These are phyloP conservation scores for Lithobius niger DNA, from an alignment of 1,140 invertebrate species.

Conservation along the genomic window DNA sequence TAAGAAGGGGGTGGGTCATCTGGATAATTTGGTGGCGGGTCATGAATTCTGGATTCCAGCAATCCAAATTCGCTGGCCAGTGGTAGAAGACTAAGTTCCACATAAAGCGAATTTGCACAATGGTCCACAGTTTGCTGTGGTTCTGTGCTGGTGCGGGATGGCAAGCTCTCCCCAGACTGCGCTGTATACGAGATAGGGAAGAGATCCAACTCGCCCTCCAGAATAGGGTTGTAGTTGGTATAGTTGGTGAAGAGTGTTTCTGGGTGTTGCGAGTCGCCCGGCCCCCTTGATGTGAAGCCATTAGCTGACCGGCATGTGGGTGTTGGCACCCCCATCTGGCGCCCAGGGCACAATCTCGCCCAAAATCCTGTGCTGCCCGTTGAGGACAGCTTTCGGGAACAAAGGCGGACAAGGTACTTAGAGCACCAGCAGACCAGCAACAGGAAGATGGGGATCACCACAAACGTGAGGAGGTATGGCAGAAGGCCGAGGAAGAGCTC, in stretches of 20 bases:
- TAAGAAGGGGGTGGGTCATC: slow-evolving; percentile 1
- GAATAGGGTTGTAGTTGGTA: slow-evolving; percentile 3
- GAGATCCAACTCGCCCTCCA: neutral
- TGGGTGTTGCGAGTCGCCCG: neutral
- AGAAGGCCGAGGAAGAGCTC: neutral
- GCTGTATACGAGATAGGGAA: neutral
- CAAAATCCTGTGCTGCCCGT: neutral
- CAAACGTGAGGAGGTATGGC: neutral
- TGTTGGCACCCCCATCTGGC: neutral
- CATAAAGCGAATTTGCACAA: neutral
- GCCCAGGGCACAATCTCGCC: neutral
- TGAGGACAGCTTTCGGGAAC: neutral
- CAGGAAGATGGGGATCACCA: neutral
- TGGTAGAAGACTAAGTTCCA: neutral
- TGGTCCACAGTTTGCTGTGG: neutral
- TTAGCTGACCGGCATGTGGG: neutral
- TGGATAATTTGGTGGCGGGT: neutral
- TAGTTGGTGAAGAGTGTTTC: slow-evolving; percentile 3
- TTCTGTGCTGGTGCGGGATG: neutral
- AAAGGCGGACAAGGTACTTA: neutral
- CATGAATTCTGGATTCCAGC: neutral
- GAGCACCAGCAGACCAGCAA: neutral
- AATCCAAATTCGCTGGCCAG: neutral
- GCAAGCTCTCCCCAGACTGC: neutral
- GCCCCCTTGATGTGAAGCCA: neutral